Evolutionary conservation across 2,888 invertebrate species (phyloP), one percentile per base, ranked within the genome.

Genomic region (Lasioglossum calceatum): DNA sequence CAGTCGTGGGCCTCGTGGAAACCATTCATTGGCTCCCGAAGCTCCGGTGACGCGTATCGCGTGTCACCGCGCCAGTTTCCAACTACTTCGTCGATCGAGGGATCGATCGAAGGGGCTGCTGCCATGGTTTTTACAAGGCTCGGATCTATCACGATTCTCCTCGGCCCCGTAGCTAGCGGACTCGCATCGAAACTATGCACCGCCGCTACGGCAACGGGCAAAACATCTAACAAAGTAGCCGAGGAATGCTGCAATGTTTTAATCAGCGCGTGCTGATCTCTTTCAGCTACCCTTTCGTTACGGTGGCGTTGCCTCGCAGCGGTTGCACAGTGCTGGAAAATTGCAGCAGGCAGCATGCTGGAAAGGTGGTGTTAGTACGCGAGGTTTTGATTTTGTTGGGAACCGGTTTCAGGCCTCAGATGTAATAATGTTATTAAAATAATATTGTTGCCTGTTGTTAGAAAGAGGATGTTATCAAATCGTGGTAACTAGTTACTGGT

Each of bases 11-110:
- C 70, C 71, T 83, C 84, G 78, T 36, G 74, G 81, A 82, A 90
- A 81, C 86, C 88, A 90, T 89, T 88, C 84, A 82, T 81, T 79
- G 79, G 79, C 36, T 54, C 71, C 61, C 77, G 80, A 73, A 82
- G 84, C 81, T 90, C 87, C 80, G 89, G 82, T 90, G 91, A 89
- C 90, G 79, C 74, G 81, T 85, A 89, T 89, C 86, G 78, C 86
- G 84, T 87, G 87, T 82, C 84, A 39, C 61, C 44, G 81, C 64
- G 81, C 39, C 72, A 27, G 70, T 64, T 72, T 42, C 32, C 67
- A 72, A 71, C 47, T 36, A 73, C 36, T 64, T 76, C 14, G 42
- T 32, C 32, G 70, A 36, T 44, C 47, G 27, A n/a, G 47, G 16
- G 39, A 70, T 39, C 70, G 70, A 36, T 23, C 36, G 19, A 32